Evolutionary conservation across 2,888 invertebrate genomes (phyloP).

Genomic region (Gymnosoma rotundatum): DNA sequence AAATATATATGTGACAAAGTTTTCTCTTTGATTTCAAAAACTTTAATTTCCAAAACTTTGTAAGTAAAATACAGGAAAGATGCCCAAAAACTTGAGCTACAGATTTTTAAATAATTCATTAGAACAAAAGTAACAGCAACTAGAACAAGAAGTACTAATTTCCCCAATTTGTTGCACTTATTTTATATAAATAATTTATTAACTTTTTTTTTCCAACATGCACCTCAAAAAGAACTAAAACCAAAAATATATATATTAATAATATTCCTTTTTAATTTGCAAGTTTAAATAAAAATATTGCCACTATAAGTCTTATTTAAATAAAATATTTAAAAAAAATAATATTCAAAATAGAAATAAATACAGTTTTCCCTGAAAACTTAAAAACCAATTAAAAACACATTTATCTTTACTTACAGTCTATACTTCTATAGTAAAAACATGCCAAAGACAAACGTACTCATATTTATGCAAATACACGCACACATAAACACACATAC

Average conservation of each 20-base stretch:
- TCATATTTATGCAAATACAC: not conserved
- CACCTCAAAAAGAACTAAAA: not conserved
- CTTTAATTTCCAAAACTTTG: constrained; percentile 34
- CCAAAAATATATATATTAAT: not conserved
- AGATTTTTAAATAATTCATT: not conserved
- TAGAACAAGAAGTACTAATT: too few relatives aligned
- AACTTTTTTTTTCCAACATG: not conserved
- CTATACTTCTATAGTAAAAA: constrained; percentile 45
- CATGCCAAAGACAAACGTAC: constrained; percentile 29
- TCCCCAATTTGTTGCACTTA: not conserved
- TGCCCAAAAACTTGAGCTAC: not conserved
- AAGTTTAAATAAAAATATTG: constrained; percentile 48
- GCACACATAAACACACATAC: not conserved
- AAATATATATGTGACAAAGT: constrained; percentile 1
- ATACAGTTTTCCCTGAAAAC: constrained; percentile 55
- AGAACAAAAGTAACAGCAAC: too few relatives aligned
- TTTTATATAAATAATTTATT: not conserved
- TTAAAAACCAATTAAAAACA: constrained; percentile 69
- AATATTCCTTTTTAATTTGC: constrained; percentile 26
- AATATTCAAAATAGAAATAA: constrained; percentile 14
- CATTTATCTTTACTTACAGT: constrained; percentile 67
- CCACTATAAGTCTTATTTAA: constrained; percentile 21
- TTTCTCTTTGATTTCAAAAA: constrained; percentile 25
- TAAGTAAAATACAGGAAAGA: constrained; percentile 24
- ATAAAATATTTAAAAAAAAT: constrained; percentile 23